These are phyloP conservation scores for Crotalus helleri DNA, from an alignment of 2,113 vertebrate species.

Conservation along the genomic window DNA sequence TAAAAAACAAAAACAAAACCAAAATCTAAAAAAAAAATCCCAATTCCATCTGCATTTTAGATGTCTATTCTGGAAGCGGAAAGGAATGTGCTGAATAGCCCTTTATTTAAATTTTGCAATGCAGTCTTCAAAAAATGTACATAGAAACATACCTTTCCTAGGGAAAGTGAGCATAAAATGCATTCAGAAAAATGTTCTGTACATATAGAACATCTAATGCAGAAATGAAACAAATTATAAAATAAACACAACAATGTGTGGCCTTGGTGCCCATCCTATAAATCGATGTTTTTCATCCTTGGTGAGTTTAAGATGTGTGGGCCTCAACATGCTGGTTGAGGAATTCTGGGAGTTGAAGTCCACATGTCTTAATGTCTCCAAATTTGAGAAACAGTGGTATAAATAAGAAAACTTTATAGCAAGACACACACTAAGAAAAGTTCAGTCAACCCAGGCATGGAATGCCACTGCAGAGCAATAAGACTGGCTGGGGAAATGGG, in stretches of 20 bases:
- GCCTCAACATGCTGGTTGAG: neutral
- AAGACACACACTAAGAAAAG: neutral
- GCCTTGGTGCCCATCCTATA: neutral
- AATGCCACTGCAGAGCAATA: neutral
- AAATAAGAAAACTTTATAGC: neutral
- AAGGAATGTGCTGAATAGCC: neutral
- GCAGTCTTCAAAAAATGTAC: neutral
- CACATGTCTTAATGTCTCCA: neutral
- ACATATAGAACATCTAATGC: neutral
- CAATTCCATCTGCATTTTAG: neutral
- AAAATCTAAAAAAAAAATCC: neutral
- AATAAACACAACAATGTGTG: neutral
- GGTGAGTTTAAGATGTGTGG: neutral
- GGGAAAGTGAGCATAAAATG: neutral
- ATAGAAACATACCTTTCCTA: neutral
- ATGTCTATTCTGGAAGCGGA: neutral
- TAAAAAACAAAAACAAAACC: neutral
- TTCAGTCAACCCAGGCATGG: accelerated
- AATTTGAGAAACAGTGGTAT: neutral
- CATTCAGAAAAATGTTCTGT: neutral
- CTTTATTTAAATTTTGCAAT: neutral
- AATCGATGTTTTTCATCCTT: neutral
- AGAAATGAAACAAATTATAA: neutral
- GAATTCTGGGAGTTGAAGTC: neutral
- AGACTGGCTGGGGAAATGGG: neutral